phyloP scores from a whole-genome alignment of 2,888 invertebrate genomes.

The Schizaphis graminum region DNA sequence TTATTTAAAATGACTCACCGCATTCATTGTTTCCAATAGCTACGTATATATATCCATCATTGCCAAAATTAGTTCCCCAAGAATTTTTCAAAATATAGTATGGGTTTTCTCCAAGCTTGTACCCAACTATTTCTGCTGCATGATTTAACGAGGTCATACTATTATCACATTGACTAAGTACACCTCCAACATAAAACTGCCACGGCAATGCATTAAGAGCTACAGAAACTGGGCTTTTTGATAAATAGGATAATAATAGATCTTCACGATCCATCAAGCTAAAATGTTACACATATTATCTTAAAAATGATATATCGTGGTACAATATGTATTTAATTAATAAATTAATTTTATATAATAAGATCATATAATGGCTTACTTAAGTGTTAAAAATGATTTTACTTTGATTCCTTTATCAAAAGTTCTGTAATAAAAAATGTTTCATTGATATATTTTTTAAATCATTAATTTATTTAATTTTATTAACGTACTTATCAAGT shows the following conservation, averaged over 20 bases:
- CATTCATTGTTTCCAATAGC: constrained; percentile 84
- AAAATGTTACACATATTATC: constrained; percentile 65
- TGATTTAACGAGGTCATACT: constrained; percentile 78
- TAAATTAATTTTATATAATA: not conserved
- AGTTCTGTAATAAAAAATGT: constrained; percentile 67
- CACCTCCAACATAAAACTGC: constrained; percentile 89
- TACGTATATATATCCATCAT: constrained; percentile 82
- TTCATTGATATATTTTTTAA: not conserved
- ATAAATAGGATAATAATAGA: constrained; percentile 75
- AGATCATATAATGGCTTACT: constrained; percentile 15
- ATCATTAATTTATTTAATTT: not conserved
- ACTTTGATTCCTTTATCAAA: constrained; percentile 66
- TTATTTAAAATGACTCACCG: constrained; percentile 73
- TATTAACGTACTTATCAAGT: constrained; percentile 18
- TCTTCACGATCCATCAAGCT: constrained; percentile 80
- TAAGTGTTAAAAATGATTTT: constrained; percentile 59
- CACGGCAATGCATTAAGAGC: constrained; percentile 87
- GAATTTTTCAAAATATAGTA: constrained; percentile 89
- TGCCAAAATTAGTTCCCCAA: constrained; percentile 85
- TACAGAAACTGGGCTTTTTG: constrained; percentile 79
- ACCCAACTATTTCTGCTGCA: constrained; percentile 87
- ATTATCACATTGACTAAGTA: constrained; percentile 84
- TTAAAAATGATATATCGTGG: not conserved
- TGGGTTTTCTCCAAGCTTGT: constrained; percentile 79
- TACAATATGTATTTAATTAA: not conserved